Base-by-base conservation (phyloP, 2,888 invertebrate genomes). In the Caenorhabditis zanzibari region DNA sequence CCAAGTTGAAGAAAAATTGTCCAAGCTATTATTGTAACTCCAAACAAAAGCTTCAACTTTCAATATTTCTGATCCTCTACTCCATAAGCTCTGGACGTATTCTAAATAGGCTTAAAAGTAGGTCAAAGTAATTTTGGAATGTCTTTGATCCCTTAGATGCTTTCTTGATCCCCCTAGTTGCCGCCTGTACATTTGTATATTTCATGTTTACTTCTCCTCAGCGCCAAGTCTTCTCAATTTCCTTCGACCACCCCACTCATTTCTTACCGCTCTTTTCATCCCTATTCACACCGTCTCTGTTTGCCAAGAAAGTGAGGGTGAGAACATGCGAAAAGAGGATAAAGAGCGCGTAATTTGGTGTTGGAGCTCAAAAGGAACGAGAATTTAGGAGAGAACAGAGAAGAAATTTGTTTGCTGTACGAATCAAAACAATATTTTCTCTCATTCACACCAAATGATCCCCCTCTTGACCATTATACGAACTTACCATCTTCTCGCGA, bases 401-500 rank as follows among this genome's bases (percentile, higher is more conserved):
- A 16, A 32, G 52, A 38, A 38, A 24, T 68, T 54, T 75, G 59
- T 75, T 75, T 75, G 66, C 75, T 58, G 58, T 72, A 80, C 72
- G 66, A 80, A 73, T 80, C 72, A 66, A 80, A 80, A 80, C 66
- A 73, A 80, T 71, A 26, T 49, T 59, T 12, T 22, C 38, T 19
- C 54, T 59, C 73, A 73, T 66, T 75, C 66, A 66, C 75, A 75
- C 64, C 38, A 68, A 74, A 66, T 64, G 64, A 75, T 75, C 63
- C 54, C 22, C n/a, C 24, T 14, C 61, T n/a, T 35, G 22, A 61
- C 61, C 38, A 14, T 35, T 24, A 35, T 35, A 22, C 22, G 38
- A 52, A 84, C 86, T 81, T 26, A 89, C 89, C 88, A 89, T 88
- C 84, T 89, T 88, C 73, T 88, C 86, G 68, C 87, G 85, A 59